Base-by-base conservation (phyloP, 1,140 invertebrate genomes). In the Papilio polyxenes region DNA sequence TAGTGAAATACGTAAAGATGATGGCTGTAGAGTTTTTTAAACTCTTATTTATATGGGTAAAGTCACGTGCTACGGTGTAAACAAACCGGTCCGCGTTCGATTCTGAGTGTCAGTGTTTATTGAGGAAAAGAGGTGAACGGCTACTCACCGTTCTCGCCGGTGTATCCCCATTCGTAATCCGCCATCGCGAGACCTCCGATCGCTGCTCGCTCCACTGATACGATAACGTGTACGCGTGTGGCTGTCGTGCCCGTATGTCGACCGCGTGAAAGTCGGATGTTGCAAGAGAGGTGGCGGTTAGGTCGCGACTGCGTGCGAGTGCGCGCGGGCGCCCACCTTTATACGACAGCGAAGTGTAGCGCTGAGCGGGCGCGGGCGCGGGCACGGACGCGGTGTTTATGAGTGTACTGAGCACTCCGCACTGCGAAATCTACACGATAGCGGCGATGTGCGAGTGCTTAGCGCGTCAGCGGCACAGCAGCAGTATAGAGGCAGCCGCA, bases 161-260 rank as follows among this genome's bases (percentile, higher is more conserved):
- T 92, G 91, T 95, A 95, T 89, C 94, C 94, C 94, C 94, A 95
- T 80, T 95, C 94, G 82, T 89, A 83, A 81, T 87, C 89, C 75
- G 88, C 91, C 91, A 92, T 94, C 83, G 84, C 87, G 83, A 87
- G 56, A 59, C 56, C 56, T 59, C 56, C 89, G 81, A 82, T 80
- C 75, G 86, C 56, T 59, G 56, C 56, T 85, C 81, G 81, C 85
- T 86, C 84, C 84, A 90, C 90, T 88, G 79, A 83, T 88, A 83
- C 88, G 79, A 83, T 88, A 83, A 76, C 85, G 82, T 79, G 81
- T 80, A 82, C 86, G 83, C 78, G 62, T 51, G 77, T 83, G 56
- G 0, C 56, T 59, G 56, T 59, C 56, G 56, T 59, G 56, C 56
- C 15, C 56, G 56, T 59, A 17, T 72, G 81, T 80, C 62, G 78